Evolutionary conservation across 2,888 invertebrate species (phyloP).

Genomic region (Lasioglossum zephyrum): DNA sequence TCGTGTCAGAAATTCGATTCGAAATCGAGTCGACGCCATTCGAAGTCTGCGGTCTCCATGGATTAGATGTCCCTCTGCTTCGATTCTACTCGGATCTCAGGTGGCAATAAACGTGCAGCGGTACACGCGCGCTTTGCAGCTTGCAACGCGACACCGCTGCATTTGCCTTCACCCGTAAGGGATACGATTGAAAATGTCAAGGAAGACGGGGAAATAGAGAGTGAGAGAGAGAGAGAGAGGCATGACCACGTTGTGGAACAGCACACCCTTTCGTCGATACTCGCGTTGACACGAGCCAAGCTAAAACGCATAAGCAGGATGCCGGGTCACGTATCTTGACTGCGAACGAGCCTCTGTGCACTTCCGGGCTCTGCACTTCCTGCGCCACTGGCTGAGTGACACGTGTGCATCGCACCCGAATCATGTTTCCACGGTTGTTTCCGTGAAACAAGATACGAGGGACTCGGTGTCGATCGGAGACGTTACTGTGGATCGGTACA

Average conservation of each 20-base stretch:
- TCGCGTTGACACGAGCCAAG: slow-evolving; percentile 27
- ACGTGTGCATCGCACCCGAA: slow-evolving; percentile 12
- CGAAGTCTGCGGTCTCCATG: slow-evolving; percentile 22
- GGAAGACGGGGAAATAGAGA: slow-evolving; percentile 17
- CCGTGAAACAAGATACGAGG: background rate
- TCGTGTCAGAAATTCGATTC: slow-evolving; percentile 35
- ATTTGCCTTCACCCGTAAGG: slow-evolving; percentile 35
- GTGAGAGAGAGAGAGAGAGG: background rate
- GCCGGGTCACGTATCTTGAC: slow-evolving; percentile 46
- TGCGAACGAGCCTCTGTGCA: background rate
- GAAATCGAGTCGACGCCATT: slow-evolving; percentile 3
- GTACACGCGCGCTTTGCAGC: background rate
- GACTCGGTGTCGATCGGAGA: background rate
- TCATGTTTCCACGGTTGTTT: slow-evolving; percentile 15
- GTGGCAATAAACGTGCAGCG: slow-evolving; percentile 50
- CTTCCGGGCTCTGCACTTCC: background rate
- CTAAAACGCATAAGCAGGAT: slow-evolving; percentile 45
- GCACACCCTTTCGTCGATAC: slow-evolving; percentile 21
- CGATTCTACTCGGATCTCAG: slow-evolving; percentile 55
- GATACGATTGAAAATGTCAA: slow-evolving; percentile 58
- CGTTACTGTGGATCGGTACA: background rate
- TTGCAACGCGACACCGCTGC: slow-evolving; percentile 52
- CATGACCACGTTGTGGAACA: background rate
- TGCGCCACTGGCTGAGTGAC: slow-evolving; percentile 13
- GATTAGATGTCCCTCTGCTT: slow-evolving; percentile 52